phyloP scores from a whole-genome alignment of 2,888 invertebrate species.

The Thymelicus acteon region DNA sequence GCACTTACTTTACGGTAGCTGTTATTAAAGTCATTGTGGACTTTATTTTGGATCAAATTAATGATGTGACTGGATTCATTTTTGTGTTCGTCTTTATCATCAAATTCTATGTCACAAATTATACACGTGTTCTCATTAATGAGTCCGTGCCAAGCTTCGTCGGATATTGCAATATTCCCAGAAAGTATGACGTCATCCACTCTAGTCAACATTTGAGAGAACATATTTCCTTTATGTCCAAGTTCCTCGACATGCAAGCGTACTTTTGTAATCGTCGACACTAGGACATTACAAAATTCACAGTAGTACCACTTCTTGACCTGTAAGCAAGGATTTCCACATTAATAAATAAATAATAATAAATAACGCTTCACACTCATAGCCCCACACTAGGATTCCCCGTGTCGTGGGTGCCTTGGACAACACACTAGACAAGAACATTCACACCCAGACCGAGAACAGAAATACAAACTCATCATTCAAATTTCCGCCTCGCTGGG shows the following conservation, averaged over 20 bases:
- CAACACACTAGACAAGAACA: too few species aligned
- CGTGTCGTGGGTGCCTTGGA: too few species aligned
- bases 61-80: conserved; percentile 54
- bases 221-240: conserved; percentile 53
- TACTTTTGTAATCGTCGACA: conserved; percentile 56
- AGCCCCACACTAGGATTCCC: too few species aligned
- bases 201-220: conserved; percentile 45
- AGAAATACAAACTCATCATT: too few species aligned
- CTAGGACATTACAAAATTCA: conserved; percentile 58
- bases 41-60: conserved; percentile 56
- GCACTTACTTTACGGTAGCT: conserved; percentile 59
- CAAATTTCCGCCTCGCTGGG: too few species aligned
- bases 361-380: too few species aligned
- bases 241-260: conserved; percentile 57
- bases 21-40: conserved; percentile 53
- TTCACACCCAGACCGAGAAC: too few species aligned
- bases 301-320: conserved; percentile 66
- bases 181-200: conserved; percentile 52
- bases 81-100: conserved; percentile 55
- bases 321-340: conserved; percentile 49
- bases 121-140: conserved; percentile 58
- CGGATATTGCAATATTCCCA: conserved; percentile 53
- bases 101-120: conserved; percentile 61
- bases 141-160: conserved; percentile 64
- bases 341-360: not conserved